phyloP scores from a whole-genome alignment of 2,888 invertebrate genomes.

The Drosophila antonietae region DNA sequence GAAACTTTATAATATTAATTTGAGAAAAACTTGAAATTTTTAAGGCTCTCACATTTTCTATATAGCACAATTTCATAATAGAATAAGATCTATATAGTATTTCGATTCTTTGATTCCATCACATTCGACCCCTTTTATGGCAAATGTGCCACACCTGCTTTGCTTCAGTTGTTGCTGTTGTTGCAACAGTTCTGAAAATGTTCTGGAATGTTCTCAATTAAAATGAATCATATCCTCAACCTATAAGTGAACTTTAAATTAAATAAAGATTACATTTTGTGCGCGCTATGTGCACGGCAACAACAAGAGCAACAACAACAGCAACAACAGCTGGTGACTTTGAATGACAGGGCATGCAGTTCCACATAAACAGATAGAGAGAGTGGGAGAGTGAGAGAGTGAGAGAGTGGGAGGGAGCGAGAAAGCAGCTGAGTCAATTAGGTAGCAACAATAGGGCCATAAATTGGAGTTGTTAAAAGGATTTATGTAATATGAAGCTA shows the following conservation, averaged over 20 bases:
- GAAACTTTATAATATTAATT: neutral
- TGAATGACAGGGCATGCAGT: constrained; percentile 21
- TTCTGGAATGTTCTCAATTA: constrained; percentile 70
- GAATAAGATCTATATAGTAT: no score
- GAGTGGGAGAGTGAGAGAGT: neutral
- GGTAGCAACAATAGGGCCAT: constrained; percentile 5
- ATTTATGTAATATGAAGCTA: constrained; percentile 11
- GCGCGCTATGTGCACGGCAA: constrained; percentile 4
- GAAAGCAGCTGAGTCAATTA: constrained; percentile 9
- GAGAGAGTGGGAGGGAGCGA: neutral
- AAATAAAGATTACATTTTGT: constrained; percentile 70
- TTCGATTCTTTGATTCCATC: neutral
- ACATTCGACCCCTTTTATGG: neutral
- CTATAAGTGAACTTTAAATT: constrained; percentile 73
- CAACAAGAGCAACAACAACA: constrained; percentile 16
- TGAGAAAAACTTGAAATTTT: no score
- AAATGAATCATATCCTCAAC: constrained; percentile 75
- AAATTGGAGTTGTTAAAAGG: constrained; percentile 13
- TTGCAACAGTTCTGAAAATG: constrained; percentile 26
- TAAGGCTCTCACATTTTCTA: neutral
- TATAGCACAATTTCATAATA: neutral
- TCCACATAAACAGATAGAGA: neutral
- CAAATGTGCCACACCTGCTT: constrained; percentile 4
- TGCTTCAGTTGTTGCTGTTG: constrained; percentile 27
- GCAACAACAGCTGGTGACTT: constrained; percentile 13